Conservation (phyloP, 2,888 invertebrate genomes). For the Slavum lentiscoides region DNA sequence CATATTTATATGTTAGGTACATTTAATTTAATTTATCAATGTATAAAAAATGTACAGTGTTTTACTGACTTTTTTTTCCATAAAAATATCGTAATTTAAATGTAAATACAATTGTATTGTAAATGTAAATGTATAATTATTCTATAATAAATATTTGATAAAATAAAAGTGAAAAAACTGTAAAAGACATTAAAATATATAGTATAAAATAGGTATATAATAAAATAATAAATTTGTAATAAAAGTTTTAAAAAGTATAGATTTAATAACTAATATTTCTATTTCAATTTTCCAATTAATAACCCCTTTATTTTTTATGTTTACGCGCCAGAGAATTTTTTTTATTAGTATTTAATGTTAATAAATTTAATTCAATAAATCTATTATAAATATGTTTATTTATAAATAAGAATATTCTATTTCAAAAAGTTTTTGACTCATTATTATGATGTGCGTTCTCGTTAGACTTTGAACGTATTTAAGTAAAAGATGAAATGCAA, state of each 20-base stretch:
- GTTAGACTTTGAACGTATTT: constrained; percentile 1
- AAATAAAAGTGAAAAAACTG: background rate
- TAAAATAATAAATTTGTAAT: background rate
- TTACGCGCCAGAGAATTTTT: background rate
- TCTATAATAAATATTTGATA: background rate
- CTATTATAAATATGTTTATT: background rate
- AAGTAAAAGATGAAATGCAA: background rate
- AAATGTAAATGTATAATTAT: background rate
- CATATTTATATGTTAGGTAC: background rate
- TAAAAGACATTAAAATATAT: background rate
- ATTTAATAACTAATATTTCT: too few species aligned
- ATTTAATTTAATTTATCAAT: too few species aligned
- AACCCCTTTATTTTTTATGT: background rate
- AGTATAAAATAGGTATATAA: too few species aligned
- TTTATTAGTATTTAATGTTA: constrained; percentile 18
- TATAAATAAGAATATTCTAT: constrained; percentile 17
- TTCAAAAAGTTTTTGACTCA: constrained; percentile 20
- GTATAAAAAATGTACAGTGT: too few species aligned
- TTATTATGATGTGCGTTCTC: background rate
- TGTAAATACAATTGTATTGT: too few species aligned
- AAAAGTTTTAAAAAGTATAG: background rate
- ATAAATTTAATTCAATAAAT: background rate
- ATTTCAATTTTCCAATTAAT: background rate
- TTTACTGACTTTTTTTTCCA: background rate
- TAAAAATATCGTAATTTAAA: background rate